phyloP scores from a whole-genome alignment of 2,888 invertebrate genomes.

The Callosobruchus maculatus region DNA sequence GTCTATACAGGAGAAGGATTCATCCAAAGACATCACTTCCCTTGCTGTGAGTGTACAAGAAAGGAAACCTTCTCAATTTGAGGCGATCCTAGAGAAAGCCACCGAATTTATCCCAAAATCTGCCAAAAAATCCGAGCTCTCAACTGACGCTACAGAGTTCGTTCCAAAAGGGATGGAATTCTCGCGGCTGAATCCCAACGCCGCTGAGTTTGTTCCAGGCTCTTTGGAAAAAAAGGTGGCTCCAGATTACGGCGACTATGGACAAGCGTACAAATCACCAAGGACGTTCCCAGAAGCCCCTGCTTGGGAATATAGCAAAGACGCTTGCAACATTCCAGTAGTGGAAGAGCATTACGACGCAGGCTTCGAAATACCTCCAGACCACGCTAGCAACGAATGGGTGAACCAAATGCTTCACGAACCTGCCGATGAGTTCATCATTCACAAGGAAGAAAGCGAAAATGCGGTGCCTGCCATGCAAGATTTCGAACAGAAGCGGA shows the following conservation, averaged over 20 bases:
- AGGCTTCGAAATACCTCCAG: constrained; percentile 37
- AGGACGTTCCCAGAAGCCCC: constrained; percentile 5
- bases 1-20: constrained; percentile 12
- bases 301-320: constrained; percentile 30
- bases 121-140: constrained; percentile 20
- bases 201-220: constrained; percentile 45
- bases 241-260: constrained; percentile 11
- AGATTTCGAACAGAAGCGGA: constrained; percentile 25
- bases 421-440: constrained; percentile 20
- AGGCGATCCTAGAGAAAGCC: constrained; percentile 38
- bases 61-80: constrained; percentile 33
- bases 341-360: constrained; percentile 29
- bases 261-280: background rate
- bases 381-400: constrained; percentile 41
- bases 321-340: constrained; percentile 26
- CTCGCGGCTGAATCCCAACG: constrained; percentile 44
- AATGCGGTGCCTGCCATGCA: constrained; percentile 5
- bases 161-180: constrained; percentile 38
- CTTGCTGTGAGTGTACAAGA: constrained; percentile 21
- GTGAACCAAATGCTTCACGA: constrained; percentile 38
- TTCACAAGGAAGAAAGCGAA: constrained; percentile 6
- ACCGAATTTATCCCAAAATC: constrained; percentile 42
- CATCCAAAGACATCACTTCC: constrained; percentile 37
- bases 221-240: constrained; percentile 23
- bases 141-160: constrained; percentile 36